Evolutionary conservation across 2,888 invertebrate genomes (phyloP), one percentile per base, ranked within the genome.

Genomic region (Ganaspis brasiliensis): DNA sequence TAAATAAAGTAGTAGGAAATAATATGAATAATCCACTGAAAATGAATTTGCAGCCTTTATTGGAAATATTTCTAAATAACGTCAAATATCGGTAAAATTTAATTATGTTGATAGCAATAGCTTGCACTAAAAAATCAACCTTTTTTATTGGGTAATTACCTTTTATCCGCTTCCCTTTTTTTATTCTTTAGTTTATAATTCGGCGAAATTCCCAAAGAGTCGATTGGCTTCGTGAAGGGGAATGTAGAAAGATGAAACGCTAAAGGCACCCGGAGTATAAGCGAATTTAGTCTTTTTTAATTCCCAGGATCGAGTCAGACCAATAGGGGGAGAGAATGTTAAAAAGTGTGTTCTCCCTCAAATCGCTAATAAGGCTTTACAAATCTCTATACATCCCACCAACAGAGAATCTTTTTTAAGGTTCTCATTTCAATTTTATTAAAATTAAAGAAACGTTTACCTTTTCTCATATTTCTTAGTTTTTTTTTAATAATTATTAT

Each of bases 231-330:
- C 8, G n/a, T 37, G n/a, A 9, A 45, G 24, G 67, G 45, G 73
- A 75, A 71, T 19, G 49, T 31, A 61, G 74, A 74, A 77, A 73
- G 57, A 72, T 72, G 71, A 75, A 79, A 63, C 73, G 74, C 75
- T 72, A 72, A 76, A 76, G 76, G 77, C 74, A 75, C 75, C 70
- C 19, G 45, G 40, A 24, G 79, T 67, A 78, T 88, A 89, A 89
- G 86, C 83, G 83, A 89, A 89, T 90, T 90, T 88, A 89, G 87
- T 84, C 89, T 89, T 90, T 90, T 90, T 90, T 90, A 89, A 90
- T 90, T 89, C 86, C 82, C 83, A 76, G 84, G 81, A 83, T 85
- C 81, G 82, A 80, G 59, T 67, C 78, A 56, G 78, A 40, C 76
- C 74, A 76, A 70, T 76, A 67, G 67, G 70, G 71, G 73, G 79